Conservation (phyloP, 2,113 vertebrate species). For the Trichechus manatus region DNA sequence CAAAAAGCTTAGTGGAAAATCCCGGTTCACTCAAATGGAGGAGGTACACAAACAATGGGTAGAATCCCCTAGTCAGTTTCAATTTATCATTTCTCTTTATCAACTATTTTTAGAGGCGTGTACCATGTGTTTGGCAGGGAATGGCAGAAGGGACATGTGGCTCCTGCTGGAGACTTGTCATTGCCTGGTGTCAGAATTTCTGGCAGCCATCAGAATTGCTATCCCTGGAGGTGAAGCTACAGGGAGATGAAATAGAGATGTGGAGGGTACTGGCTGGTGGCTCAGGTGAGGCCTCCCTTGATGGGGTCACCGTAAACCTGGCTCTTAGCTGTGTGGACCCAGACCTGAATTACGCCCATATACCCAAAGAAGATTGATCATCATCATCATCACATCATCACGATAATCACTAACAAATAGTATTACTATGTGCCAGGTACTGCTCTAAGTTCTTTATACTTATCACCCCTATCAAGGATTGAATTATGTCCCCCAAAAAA, state of each 20-base stretch:
- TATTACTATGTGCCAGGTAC: neutral
- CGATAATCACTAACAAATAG: neutral
- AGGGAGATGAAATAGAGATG: neutral
- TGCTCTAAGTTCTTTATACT: neutral
- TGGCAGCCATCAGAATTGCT: conserved; percentile 20
- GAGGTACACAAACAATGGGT: conserved; percentile 21
- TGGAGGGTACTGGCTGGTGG: neutral
- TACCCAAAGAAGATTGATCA: neutral
- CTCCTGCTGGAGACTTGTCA: conserved; percentile 21
- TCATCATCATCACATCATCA: too few relatives aligned
- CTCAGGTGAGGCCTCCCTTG: neutral
- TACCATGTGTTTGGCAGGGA: conserved; percentile 39
- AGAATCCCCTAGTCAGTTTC: conserved; percentile 37
- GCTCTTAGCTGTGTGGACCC: neutral
- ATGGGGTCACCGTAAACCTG: neutral
- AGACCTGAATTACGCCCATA: neutral
- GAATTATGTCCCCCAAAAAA: too few relatives aligned
- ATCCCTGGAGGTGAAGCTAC: neutral
- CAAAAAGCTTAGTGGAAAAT: conserved; percentile 63
- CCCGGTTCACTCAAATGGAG: conserved; percentile 5
- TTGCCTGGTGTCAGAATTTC: neutral
- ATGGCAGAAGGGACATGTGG: neutral
- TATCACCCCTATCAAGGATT: neutral
- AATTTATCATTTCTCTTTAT: conserved; percentile 41
- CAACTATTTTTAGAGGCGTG: conserved; percentile 26